Conservation (phyloP, 64 coral and sea anemone genomes). For the Hydrozoanthus tunicans region DNA sequence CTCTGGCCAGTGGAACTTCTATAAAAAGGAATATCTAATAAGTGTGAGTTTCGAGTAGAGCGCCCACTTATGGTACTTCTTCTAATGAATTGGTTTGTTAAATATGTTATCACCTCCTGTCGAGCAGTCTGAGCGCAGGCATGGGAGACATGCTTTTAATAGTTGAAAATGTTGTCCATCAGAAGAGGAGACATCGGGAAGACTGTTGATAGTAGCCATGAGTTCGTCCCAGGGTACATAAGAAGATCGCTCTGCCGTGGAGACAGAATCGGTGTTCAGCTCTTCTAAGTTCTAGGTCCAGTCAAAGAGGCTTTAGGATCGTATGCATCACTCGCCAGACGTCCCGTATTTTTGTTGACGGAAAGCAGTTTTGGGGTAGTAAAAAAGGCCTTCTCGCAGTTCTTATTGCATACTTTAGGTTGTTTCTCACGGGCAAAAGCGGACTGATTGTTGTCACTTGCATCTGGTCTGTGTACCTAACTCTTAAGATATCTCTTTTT, state of each 20-base stretch:
- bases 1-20: no score
- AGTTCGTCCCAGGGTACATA: conserved; percentile 2
- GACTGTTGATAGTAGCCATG: neutral
- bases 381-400: neutral
- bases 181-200: neutral
- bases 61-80: no score
- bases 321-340: neutral
- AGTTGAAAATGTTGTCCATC: neutral
- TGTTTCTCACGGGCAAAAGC: conserved; percentile 4
- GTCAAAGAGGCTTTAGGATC: conserved; percentile 31
- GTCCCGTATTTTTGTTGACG: neutral
- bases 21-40: no score
- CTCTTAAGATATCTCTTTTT: neutral
- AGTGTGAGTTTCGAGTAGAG: no score
- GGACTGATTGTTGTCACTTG: neutral
- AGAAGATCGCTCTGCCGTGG: neutral
- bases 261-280: conserved; percentile 1
- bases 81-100: no score
- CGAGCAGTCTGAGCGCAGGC: conserved; percentile 12
- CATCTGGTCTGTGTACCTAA: neutral
- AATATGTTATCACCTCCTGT: neutral
- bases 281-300: conserved; percentile 10
- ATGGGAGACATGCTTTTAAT: neutral
- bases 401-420: neutral
- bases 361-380: neutral